Base-by-base conservation (phyloP, 2,113 vertebrate genomes). In the Anarrhichthys ocellatus region DNA sequence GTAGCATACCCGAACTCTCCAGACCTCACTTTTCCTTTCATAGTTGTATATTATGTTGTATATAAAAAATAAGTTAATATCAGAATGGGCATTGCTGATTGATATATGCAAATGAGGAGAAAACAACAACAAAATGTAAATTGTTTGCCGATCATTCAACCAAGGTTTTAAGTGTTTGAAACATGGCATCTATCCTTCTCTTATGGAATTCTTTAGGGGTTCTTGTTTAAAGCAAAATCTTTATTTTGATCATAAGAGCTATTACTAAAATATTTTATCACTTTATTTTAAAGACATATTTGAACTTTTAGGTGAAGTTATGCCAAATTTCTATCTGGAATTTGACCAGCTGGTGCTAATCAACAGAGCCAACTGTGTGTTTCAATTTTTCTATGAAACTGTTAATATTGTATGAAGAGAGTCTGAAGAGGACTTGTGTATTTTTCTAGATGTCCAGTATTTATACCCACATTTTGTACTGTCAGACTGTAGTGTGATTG, bases 361-460 rank as follows among this genome's bases (percentile, higher is more conserved):
- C 85, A 79, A 89, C 79, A 73, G 69, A 87, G 84, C 85, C 72
- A 72, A 87, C 87, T 82, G 89, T 87, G 89, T 92, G 89, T 93
- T 90, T 93, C 80, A 3, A 81, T 80, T 91, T 96, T 95, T 95
- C 93, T 96, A 96, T 93, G 90, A 90, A 95, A 85, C 89, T 96
- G 94, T 96, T 96, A 95, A 96, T 96, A 92, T 94, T 93, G 95
- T 96, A 94, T 93, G 95, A 95, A 96, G 93, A 95, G 95, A 96
- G 92, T 96, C 94, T 96, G 94, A 94, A 95, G 94, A 96, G 84
- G 94, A 95, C 95, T 93, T 85, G 93, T 95, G 96, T 98, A 97
- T 98, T 98, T 98, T 97, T 96, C 96, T 97, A 97, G 96, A 84
- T 93, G 96, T 97, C 80, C 92, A 96, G 94, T 98, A 97, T 98